Evolutionary conservation across 2,113 vertebrate species (phyloP).

Genomic region (Aegithalos caudatus): DNA sequence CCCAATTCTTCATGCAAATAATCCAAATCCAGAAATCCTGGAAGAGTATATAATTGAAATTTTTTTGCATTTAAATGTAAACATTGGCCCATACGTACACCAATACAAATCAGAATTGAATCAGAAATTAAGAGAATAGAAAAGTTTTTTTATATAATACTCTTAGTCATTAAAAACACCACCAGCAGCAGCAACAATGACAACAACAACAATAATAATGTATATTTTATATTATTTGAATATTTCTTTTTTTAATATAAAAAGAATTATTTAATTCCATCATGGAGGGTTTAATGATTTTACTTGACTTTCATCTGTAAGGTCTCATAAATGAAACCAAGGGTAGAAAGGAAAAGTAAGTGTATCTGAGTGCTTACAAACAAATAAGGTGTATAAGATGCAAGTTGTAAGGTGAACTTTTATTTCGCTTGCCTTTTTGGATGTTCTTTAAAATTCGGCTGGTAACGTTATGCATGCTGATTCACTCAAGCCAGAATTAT

Average conservation of each 20-base stretch:
- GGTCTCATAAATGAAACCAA: background rate
- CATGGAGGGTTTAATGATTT: background rate
- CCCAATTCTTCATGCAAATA: background rate
- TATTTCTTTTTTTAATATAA: background rate
- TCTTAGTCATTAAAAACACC: background rate
- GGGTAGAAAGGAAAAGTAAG: background rate
- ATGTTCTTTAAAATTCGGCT: background rate
- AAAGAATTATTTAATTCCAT: background rate
- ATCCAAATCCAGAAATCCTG: background rate
- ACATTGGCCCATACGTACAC: background rate
- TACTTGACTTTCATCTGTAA: background rate
- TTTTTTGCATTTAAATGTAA: background rate
- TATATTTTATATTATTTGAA: background rate
- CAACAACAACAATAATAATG: background rate
- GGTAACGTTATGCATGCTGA: background rate
- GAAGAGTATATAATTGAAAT: background rate
- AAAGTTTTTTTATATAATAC: background rate
- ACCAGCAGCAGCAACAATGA: rapidly evolving
- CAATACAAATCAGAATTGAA: background rate
- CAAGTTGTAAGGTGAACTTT: background rate
- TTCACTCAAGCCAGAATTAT: background rate
- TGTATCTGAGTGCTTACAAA: background rate
- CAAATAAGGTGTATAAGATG: background rate
- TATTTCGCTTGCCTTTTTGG: background rate
- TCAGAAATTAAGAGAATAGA: background rate